Conservation (phyloP, 2,888 invertebrate species). For the Pachycephus smyrnensis region DNA sequence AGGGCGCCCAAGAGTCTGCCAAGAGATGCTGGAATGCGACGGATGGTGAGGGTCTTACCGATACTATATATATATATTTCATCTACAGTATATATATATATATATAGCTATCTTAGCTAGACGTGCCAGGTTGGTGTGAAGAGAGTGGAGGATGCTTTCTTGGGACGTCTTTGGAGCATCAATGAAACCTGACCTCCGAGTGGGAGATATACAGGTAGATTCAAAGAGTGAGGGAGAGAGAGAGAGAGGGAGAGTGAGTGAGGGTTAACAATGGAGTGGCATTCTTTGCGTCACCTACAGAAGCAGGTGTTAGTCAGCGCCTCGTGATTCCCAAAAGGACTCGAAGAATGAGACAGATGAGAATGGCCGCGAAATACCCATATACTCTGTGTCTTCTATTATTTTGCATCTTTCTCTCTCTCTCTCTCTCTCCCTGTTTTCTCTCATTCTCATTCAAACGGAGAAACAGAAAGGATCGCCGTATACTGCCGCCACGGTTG, state of each 20-base stretch:
- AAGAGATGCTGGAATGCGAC: not conserved
- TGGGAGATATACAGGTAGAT: slow-evolving; percentile 8
- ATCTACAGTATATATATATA: not conserved
- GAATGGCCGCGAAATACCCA: not conserved
- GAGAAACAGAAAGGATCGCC: not conserved
- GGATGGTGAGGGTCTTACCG: not conserved
- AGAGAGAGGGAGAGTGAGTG: not conserved
- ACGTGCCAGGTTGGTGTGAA: not conserved
- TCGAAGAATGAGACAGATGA: not conserved
- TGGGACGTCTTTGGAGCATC: slow-evolving; percentile 1
- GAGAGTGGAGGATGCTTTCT: not conserved
- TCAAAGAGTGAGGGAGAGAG: not conserved
- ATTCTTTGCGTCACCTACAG: slow-evolving; percentile 12
- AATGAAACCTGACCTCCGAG: slow-evolving; percentile 13
- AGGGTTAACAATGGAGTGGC: not conserved
- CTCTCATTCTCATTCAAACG: not conserved
- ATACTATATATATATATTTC: not conserved
- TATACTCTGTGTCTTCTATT: not conserved
- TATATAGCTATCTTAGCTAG: not conserved
- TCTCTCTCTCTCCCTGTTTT: not conserved
- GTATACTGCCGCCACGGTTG: not conserved
- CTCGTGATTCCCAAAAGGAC: not conserved
- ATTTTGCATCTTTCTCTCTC: not conserved
- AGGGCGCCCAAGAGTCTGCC: not conserved
- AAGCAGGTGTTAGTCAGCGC: slow-evolving; percentile 16